Conservation (phyloP, 2,797 vertebrate genomes). For the Hemibagrus guttatus region DNA sequence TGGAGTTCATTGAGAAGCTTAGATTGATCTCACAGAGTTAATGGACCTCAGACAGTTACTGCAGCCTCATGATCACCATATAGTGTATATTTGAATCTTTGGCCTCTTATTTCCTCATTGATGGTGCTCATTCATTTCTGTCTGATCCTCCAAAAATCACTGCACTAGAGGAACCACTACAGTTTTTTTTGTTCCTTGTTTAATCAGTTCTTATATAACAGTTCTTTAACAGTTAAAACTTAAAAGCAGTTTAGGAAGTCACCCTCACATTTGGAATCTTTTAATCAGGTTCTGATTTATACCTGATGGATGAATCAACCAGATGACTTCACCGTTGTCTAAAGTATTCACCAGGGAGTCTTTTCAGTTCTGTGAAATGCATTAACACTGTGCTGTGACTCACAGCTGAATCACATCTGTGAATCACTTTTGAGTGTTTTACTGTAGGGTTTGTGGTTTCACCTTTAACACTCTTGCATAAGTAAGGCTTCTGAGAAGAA, state of each 20-base stretch:
- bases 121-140: no score
- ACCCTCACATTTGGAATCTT: conserved; percentile 17
- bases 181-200: not conserved
- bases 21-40: not conserved
- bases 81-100: not conserved
- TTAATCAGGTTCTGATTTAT: conserved; percentile 29
- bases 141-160: not conserved
- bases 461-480: conserved; percentile 23
- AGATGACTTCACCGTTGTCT: conserved; percentile 30
- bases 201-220: not conserved
- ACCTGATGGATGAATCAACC: conserved; percentile 37
- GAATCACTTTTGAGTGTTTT: conserved; percentile 38
- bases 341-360: conserved; percentile 8
- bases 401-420: conserved; percentile 41
- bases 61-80: no score
- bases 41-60: not conserved
- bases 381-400: conserved; percentile 19
- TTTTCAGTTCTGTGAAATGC: conserved; percentile 16
- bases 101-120: not conserved
- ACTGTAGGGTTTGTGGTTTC: conserved; percentile 28
- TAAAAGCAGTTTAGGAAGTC: not conserved
- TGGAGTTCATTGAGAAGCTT: not conserved
- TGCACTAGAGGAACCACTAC: no score
- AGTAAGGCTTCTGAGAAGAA: not conserved
- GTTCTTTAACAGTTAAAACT: not conserved